Evolutionary conservation across 2,888 invertebrate genomes (phyloP), one percentile per base, ranked within the genome.

Genomic region (Catocala sponsa): DNA sequence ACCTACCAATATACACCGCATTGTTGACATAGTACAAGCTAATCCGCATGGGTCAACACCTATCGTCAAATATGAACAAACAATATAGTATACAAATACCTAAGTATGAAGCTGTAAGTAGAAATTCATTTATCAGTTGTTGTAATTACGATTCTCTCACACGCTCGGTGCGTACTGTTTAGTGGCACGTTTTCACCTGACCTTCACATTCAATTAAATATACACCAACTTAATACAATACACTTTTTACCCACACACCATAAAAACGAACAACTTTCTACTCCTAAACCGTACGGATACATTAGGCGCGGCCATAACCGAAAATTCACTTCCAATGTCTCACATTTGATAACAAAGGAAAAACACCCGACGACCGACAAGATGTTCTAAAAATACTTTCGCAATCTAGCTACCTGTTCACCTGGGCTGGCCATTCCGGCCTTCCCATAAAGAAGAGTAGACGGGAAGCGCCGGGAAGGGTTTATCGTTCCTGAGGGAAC

Each of bases 381-480:
- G 93, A 93, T 91, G 92, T 87, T 93, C 91, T 91, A 91, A 94
- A 93, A 94, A 94, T 94, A 94, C 92, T 89, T 91, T 91, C 86
- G 88, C 91, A 92, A 92, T 92, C 91, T 92, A 90, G 88, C 88
- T 91, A 92, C 92, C 92, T 92, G 92, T 88, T 92, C 92, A 93
- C 92, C 92, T 93, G 93, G 90, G 90, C 90, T 89, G 91, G 90
- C 92, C 91, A 90, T 92, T 91, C 91, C 91, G 91, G 88, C 91
- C 92, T 92, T 86, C 90, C 92, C 93, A 94, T 94, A 94, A 94
- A 94, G 94, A 93, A 94, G 92, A 92, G 93, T 90, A 91, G 89
- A 89, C 90, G 91, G 92, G 91, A 91, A 91, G 93, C 88, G 85
- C 78, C 86, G 86, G 90, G 92, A 91, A 91, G 94, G 94, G 92